Base-by-base conservation (phyloP, 2,113 vertebrate species). In the Dunckerocampus dactyliophorus region DNA sequence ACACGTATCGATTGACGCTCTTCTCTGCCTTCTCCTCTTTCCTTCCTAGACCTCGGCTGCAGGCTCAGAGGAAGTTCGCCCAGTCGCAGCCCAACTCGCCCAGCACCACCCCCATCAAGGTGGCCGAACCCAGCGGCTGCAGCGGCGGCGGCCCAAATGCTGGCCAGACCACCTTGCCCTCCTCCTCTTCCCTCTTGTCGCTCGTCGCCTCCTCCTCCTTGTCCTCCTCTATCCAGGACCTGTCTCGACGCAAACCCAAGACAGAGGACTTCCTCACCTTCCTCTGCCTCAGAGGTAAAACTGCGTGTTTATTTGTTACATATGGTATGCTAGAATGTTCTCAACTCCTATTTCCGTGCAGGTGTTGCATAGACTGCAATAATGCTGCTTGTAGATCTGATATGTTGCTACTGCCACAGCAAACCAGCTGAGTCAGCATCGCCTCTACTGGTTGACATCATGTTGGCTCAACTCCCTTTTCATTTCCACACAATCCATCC, bases 211-310 rank as follows among this genome's bases (percentile, higher is more conserved):
- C 39, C 39, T 43, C 82, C 2, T 82, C 93, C 57, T 92, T 93
- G 65, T 91, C 91, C 71, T 92, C 93, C 65, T 95, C 94, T 64
- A 95, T 99, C 78, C 95, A 95, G 77, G 96, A 99, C 90, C 93
- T 99, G 91, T 96, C 95, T 77, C 92, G 94, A 84, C 93, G 95
- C 89, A 98, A 98, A 85, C 97, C 97, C 87, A 99, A 99, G 91
- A 99, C 97, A 15, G 97, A 99, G 91, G 97, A 99, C 91, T 99
- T 99, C 87, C 95, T 99, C 82, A 99, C 96, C 60, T 99, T 98
- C 90, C 94, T 99, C 88, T 99, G 96, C 90, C 96, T 99, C 87
- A 91, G 96, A 96, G 97, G 97, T 99, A 91, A 80, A 74, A 55
- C 48, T 3, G 10, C 31, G 3, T 43, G 12, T 14, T 43, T 43